Conservation (phyloP, 2,797 vertebrate species). For the Leptatherina wallacei region DNA sequence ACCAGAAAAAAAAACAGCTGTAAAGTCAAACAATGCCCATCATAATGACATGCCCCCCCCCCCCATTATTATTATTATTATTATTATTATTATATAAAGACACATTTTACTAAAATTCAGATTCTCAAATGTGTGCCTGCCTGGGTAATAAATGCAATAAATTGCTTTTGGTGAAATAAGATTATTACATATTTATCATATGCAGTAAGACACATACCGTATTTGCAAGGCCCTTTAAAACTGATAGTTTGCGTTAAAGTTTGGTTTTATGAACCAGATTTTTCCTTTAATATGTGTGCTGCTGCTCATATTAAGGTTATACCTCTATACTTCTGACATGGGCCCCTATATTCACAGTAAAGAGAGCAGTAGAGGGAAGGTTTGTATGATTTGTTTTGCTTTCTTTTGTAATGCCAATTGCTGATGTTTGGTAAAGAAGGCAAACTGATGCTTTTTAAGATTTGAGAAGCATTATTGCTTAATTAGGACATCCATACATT, state of each 20-base stretch:
- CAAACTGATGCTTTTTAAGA: slow-evolving; percentile 55
- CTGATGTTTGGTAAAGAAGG: slow-evolving; percentile 57
- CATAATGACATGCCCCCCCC: slow-evolving; percentile 29
- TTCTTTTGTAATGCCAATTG: slow-evolving; percentile 6
- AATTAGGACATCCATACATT: not conserved
- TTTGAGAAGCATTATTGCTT: slow-evolving; percentile 43
- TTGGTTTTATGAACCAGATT: not conserved
- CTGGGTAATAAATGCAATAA: slow-evolving; percentile 30
- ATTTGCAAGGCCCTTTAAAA: slow-evolving; percentile 11
- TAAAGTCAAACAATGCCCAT: slow-evolving; percentile 18
- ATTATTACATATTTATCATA: slow-evolving; percentile 40
- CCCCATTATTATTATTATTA: slow-evolving; percentile 5
- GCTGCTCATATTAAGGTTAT: slow-evolving; percentile 21
- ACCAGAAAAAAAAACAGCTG: slow-evolving; percentile 1
- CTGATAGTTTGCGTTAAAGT: slow-evolving; percentile 13
- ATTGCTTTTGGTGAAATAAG: slow-evolving; percentile 39
- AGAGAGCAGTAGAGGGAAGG: too few relatives aligned
- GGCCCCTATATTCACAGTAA: not conserved
- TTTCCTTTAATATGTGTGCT: not conserved
- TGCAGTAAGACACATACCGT: not conserved
- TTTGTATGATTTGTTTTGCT: not conserved
- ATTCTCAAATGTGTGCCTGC: not conserved
- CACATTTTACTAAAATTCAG: too few relatives aligned
- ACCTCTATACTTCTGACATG: not conserved
- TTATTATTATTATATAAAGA: too few relatives aligned